phyloP scores from a whole-genome alignment of 2,888 invertebrate species.

The Tinea pellionella region DNA sequence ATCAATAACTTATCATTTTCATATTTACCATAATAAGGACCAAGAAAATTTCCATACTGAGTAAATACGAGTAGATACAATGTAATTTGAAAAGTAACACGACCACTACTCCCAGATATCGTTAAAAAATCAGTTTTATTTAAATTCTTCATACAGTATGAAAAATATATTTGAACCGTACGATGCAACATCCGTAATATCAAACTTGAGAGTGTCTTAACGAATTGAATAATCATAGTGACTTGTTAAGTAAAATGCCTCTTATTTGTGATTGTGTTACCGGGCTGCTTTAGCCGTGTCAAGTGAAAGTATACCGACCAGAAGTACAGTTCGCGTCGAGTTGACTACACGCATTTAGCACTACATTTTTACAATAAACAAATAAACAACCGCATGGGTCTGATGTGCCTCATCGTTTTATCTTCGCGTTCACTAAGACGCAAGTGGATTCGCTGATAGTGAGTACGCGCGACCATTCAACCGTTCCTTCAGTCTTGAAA shows the following conservation, averaged over 20 bases:
- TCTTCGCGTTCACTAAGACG: slow-evolving; percentile 29
- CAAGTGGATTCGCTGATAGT: slow-evolving; percentile 26
- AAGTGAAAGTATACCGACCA: slow-evolving; percentile 52
- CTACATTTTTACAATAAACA: slow-evolving; percentile 45
- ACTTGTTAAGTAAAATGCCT: slow-evolving; percentile 35
- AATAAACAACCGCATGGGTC: slow-evolving; percentile 33
- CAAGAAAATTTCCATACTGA: background rate
- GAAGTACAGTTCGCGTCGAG: slow-evolving; percentile 47
- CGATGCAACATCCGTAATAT: background rate
- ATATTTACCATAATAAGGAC: background rate
- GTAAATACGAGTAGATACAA: background rate
- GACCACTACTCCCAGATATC: no score
- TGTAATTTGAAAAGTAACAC: background rate
- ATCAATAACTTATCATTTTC: background rate
- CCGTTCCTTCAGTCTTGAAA: background rate
- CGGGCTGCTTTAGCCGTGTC: slow-evolving; percentile 35
- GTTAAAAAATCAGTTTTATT: no score
- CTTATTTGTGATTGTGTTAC: slow-evolving; percentile 59
- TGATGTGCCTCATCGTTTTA: slow-evolving; percentile 23
- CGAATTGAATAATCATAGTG: slow-evolving; percentile 1
- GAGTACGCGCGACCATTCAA: slow-evolving; percentile 25
- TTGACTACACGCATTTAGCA: slow-evolving; percentile 36
- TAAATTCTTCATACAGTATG: no score
- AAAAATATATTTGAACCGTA: background rate
- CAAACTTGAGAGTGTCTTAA: background rate